Percentiles rank a stretch among this genome's conserved stretches.
Conservation (phyloP, 1,140 invertebrate species). For the Cherax quadricarinatus region DNA sequence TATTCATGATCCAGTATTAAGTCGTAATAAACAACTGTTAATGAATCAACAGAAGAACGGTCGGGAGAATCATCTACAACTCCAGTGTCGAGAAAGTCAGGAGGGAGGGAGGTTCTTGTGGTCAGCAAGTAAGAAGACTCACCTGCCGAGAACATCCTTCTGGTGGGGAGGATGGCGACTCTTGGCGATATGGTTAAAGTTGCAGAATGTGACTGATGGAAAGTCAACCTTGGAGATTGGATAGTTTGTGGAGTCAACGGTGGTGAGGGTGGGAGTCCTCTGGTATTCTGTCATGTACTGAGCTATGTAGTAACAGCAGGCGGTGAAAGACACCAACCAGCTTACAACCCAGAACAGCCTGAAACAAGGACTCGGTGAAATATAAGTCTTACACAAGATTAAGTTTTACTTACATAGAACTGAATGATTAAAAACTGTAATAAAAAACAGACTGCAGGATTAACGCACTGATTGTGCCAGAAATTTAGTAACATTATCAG, state of each 20-base stretch:
- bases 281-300: constrained; percentile 19
- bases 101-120: too few relatives aligned
- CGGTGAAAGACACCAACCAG: constrained; percentile 21
- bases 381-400: too few relatives aligned
- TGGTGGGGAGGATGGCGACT: constrained; percentile 23
- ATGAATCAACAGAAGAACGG: too few relatives aligned
- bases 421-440: too few relatives aligned
- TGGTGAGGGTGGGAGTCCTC: constrained; percentile 25
- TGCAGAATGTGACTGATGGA: constrained; percentile 35
- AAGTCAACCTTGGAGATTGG: constrained; percentile 31
- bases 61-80: too few relatives aligned
- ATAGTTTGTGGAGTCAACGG: constrained; percentile 31
- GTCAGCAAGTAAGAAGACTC: not conserved
- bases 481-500: too few relatives aligned
- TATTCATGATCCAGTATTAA: too few relatives aligned
- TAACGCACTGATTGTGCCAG: too few relatives aligned
- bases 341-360: constrained; percentile 43
- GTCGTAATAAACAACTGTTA: too few relatives aligned
- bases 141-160: constrained; percentile 20
- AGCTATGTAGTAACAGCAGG: constrained; percentile 34
- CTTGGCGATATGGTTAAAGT: constrained; percentile 36
- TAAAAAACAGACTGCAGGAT: too few relatives aligned
- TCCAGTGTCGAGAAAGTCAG: too few relatives aligned
- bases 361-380: not conserved
- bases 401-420: too few relatives aligned